A percentile compares a stretch with the other conserved stretches of the same genome.
These are phyloP conservation scores for Lanius collurio DNA, from an alignment of 2,113 vertebrate genomes.

Conservation along the genomic window DNA sequence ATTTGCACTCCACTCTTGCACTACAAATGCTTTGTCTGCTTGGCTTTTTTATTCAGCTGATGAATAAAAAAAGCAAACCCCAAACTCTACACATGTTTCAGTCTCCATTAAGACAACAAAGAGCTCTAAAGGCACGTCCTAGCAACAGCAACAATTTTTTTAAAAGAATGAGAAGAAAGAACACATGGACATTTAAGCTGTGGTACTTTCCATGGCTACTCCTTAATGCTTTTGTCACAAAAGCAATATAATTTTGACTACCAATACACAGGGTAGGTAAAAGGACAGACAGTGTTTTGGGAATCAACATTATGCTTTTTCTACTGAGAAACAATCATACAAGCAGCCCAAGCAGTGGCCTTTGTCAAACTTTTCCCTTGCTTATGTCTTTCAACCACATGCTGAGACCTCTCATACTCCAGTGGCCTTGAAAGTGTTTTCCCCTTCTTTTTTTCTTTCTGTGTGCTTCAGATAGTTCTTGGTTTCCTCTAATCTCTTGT, in stretches of 20 bases:
- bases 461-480: constrained; percentile 4
- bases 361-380: constrained; percentile 31
- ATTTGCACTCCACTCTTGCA: constrained; percentile 65
- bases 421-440: constrained; percentile 40
- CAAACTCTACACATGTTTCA: constrained; percentile 60
- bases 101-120: constrained; percentile 77
- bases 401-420: constrained; percentile 32
- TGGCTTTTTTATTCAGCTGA: constrained; percentile 64
- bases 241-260: background rate
- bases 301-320: constrained; percentile 12
- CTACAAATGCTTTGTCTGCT: constrained; percentile 69
- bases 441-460: background rate
- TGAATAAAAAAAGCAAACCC: constrained; percentile 74
- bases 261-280: background rate
- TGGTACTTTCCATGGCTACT: background rate
- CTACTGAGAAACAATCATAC: background rate
- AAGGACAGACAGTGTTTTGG: constrained; percentile 9
- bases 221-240: background rate
- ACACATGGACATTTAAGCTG: constrained; percentile 14
- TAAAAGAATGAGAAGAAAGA: background rate
- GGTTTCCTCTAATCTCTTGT: constrained; percentile 38
- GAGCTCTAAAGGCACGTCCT: constrained; percentile 50
- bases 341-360: background rate
- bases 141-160: constrained; percentile 23
- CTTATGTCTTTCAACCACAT: background rate